phyloP scores from a whole-genome alignment of 2,113 vertebrate species.

The Myanophis thanlyinensis region DNA sequence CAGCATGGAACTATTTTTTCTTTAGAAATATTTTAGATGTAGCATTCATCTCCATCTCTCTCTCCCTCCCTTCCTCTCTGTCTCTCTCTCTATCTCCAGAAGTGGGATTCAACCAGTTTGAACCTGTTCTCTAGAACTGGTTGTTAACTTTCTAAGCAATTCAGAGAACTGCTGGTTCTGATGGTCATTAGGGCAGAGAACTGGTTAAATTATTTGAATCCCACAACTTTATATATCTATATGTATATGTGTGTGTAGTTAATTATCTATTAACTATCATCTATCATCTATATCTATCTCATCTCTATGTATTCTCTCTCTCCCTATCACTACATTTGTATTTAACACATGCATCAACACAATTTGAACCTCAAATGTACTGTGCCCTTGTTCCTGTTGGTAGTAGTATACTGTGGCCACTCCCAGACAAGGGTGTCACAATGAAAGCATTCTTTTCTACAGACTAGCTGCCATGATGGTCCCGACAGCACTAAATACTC shows the following conservation, averaged over 20 bases:
- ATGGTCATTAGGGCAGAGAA: no score
- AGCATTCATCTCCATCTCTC: background rate
- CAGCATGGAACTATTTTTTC: conserved; percentile 15
- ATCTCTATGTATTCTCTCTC: no score
- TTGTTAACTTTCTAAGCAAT: no score
- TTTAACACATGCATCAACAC: background rate
- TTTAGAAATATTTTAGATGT: background rate
- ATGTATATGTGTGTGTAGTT: no score
- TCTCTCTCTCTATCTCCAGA: no score
- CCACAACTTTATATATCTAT: no score
- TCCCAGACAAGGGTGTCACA: background rate
- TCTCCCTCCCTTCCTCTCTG: background rate
- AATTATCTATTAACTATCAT: background rate
- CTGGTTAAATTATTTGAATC: no score
- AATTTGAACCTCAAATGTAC: background rate
- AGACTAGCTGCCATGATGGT: background rate
- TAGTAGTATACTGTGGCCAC: background rate
- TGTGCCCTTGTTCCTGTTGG: background rate
- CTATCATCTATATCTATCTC: background rate
- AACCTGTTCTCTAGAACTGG: no score
- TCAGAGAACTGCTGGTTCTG: no score
- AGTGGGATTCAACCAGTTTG: no score
- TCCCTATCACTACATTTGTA: background rate
- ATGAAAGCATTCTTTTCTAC: background rate
- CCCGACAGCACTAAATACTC: background rate